Percentiles rank a stretch among this genome's conserved stretches.
Evolutionary conservation across 2,113 vertebrate species (phyloP).

Genomic region (Gadus macrocephalus): DNA sequence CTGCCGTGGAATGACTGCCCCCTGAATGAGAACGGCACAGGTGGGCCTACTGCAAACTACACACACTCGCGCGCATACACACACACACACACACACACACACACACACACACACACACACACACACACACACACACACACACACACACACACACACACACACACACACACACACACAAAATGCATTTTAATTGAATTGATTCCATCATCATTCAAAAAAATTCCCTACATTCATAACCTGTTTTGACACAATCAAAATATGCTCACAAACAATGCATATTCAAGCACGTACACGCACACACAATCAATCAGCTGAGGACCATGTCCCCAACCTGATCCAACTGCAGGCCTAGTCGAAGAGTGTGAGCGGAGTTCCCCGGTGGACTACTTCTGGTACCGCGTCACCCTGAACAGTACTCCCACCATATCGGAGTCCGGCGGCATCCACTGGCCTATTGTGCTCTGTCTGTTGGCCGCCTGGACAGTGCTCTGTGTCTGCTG

Average conservation of each 20-base stretch:
- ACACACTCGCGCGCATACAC: too few relatives aligned
- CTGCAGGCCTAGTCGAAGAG: conserved; percentile 76
- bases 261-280: neutral
- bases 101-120: too few relatives aligned
- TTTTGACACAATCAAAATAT: too few relatives aligned
- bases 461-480: conserved; percentile 83
- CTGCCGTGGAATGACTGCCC: conserved; percentile 86
- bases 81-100: too few relatives aligned
- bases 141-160: too few relatives aligned
- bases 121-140: too few relatives aligned
- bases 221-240: too few relatives aligned
- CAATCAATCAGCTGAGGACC: neutral
- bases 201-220: too few relatives aligned
- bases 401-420: conserved; percentile 84
- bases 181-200: too few relatives aligned
- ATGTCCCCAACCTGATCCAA: neutral
- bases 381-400: conserved; percentile 96
- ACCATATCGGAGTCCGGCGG: conserved; percentile 75
- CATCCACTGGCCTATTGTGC: conserved; percentile 89
- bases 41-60: conserved; percentile 52
- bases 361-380: conserved; percentile 82
- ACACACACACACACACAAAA: too few relatives aligned
- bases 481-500: conserved; percentile 83
- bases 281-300: neutral
- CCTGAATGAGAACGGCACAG: conserved; percentile 73